A percentile compares a stretch with the other conserved stretches of the same genome.
phyloP scores from a whole-genome alignment of 1,140 invertebrate genomes.

The Apocrypta bakeri region DNA sequence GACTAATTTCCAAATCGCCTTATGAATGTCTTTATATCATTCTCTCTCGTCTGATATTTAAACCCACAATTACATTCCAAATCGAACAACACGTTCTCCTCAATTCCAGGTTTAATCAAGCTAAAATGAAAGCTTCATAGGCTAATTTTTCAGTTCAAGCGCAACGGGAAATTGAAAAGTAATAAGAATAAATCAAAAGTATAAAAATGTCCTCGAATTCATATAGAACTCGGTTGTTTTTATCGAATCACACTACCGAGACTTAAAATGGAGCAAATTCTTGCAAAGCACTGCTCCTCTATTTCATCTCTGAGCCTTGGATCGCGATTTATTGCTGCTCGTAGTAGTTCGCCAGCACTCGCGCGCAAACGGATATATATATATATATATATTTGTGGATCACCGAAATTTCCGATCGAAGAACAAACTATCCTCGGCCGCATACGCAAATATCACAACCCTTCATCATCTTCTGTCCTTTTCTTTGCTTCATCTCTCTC shows the following conservation, averaged over 20 bases:
- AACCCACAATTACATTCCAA: too few relatives aligned
- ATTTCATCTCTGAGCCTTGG: background rate
- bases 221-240: background rate
- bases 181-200: slow-evolving; percentile 21
- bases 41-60: too few relatives aligned
- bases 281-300: slow-evolving; percentile 5
- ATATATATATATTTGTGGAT: background rate
- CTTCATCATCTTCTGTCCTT: background rate
- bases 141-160: background rate
- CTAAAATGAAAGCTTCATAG: background rate
- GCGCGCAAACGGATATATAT: background rate
- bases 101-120: background rate
- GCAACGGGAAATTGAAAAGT: slow-evolving; percentile 9
- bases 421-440: slow-evolving; percentile 18
- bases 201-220: background rate
- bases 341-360: background rate
- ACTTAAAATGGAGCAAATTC: background rate
- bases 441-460: background rate
- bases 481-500: background rate
- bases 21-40: too few relatives aligned
- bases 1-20: too few relatives aligned
- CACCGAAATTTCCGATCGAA: slow-evolving; percentile 29
- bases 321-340: slow-evolving; percentile 2
- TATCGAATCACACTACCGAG: slow-evolving; percentile 14
- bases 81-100: background rate